Percentiles rank a stretch among this genome's conserved stretches.
phyloP scores from a whole-genome alignment of 2,797 vertebrate species.

The Manis crassicaudata region DNA sequence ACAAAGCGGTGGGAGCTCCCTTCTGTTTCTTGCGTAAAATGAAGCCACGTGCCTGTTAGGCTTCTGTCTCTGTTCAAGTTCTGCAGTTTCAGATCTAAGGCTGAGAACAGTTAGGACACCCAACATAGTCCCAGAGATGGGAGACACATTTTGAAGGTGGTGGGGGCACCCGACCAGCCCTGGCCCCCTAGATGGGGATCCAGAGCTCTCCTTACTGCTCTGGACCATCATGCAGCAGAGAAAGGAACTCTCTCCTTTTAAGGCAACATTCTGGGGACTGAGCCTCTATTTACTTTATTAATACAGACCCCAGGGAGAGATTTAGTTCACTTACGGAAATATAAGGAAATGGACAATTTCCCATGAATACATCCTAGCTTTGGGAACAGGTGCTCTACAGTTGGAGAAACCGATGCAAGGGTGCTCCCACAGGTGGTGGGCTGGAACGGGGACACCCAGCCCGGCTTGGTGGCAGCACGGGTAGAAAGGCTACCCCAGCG shows the following conservation, averaged over 20 bases:
- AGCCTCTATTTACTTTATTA: neutral
- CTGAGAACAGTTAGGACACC: rapidly evolving
- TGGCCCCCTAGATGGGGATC: rapidly evolving
- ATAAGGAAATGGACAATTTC: neutral
- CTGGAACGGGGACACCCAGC: neutral
- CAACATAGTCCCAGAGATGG: neutral
- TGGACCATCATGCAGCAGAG: rapidly evolving
- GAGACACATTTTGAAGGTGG: rapidly evolving
- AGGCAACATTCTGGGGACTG: neutral
- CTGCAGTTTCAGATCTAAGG: neutral
- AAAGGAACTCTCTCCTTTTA: neutral
- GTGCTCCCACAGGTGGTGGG: rapidly evolving
- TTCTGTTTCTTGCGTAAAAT: neutral
- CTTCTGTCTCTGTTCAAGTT: neutral
- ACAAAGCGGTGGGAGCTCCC: rapidly evolving
- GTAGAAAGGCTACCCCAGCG: neutral
- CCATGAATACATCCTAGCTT: neutral
- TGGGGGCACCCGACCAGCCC: neutral
- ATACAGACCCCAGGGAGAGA: neutral
- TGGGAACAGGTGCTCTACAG: neutral
- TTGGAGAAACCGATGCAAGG: neutral
- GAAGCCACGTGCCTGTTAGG: rapidly evolving
- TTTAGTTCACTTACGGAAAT: neutral
- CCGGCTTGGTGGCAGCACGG: rapidly evolving
- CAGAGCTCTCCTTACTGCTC: neutral